Conservation (phyloP, 2,888 invertebrate genomes). For the Mythimna loreyi region DNA sequence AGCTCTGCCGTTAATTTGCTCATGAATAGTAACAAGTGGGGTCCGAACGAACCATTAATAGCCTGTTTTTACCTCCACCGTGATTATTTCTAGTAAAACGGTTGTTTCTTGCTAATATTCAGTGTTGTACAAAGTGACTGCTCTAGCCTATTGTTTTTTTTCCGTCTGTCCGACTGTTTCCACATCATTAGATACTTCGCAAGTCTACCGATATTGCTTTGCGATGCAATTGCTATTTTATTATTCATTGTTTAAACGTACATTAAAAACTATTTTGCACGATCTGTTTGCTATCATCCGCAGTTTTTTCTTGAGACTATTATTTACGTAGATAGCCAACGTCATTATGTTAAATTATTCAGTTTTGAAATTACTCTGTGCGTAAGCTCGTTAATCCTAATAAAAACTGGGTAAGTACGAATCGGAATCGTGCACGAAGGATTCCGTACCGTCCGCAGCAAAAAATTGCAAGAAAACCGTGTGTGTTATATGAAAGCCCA, state of each 20-base stretch:
- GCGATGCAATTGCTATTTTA: slow-evolving; percentile 62
- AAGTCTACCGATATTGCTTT: slow-evolving; percentile 62
- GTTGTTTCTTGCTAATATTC: slow-evolving; percentile 84
- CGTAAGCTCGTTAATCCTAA: slow-evolving; percentile 2
- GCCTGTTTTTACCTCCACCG: slow-evolving; percentile 85
- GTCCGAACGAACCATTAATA: slow-evolving; percentile 80
- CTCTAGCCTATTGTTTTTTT: slow-evolving; percentile 76
- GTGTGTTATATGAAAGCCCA: too few relatives aligned
- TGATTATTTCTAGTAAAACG: slow-evolving; percentile 88
- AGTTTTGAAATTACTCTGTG: slow-evolving; percentile 21
- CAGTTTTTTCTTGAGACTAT: slow-evolving; percentile 35
- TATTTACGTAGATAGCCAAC: slow-evolving; percentile 22
- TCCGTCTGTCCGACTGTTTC: slow-evolving; percentile 75
- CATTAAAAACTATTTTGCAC: slow-evolving; percentile 62
- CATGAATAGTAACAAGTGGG: slow-evolving; percentile 85
- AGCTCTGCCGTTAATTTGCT: slow-evolving; percentile 81
- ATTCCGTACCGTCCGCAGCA: too few relatives aligned
- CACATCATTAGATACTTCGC: slow-evolving; percentile 79
- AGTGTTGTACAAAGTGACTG: slow-evolving; percentile 85
- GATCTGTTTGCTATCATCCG: slow-evolving; percentile 61
- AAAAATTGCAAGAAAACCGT: too few relatives aligned
- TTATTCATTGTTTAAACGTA: slow-evolving; percentile 68
- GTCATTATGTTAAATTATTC: slow-evolving; percentile 32
- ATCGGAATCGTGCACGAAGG: too few relatives aligned
- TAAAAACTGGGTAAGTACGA: not conserved